Evolutionary conservation across 2,113 vertebrate species (phyloP).

Genomic region (Gymnorhina tibicen): DNA sequence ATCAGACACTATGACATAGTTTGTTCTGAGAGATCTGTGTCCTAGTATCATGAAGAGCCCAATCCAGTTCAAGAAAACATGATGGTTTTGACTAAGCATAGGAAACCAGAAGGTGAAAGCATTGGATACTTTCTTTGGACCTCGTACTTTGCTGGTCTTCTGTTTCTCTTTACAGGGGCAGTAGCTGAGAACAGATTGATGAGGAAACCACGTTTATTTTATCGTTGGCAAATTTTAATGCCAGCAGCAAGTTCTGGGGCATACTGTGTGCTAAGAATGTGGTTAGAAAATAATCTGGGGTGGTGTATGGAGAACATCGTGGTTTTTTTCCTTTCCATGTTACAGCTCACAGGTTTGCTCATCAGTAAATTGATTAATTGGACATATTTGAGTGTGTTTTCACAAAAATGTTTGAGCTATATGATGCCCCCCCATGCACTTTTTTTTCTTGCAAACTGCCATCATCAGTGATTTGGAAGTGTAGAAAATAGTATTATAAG

Average conservation of each 20-base stretch:
- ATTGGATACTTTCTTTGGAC: not conserved
- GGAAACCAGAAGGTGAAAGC: not conserved
- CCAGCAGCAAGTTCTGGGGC: not conserved
- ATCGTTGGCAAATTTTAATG: not conserved
- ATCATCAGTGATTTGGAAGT: slow-evolving; percentile 74
- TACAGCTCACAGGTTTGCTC: not conserved
- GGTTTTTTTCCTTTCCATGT: not conserved
- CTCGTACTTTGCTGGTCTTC: not conserved
- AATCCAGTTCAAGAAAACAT: not conserved
- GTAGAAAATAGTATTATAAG: slow-evolving; percentile 83
- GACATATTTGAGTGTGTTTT: slow-evolving; percentile 14
- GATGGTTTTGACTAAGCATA: not conserved
- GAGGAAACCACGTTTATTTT: not conserved
- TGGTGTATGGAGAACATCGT: not conserved
- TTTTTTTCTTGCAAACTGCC: not conserved
- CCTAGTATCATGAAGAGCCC: not conserved
- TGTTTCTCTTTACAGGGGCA: not conserved
- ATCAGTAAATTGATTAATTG: slow-evolving; percentile 50
- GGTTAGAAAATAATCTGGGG: not conserved
- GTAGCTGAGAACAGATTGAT: not conserved
- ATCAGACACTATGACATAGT: not conserved
- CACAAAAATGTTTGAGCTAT: not conserved
- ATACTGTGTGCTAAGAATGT: not conserved
- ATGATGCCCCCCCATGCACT: fast-evolving
- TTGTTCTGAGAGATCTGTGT: not conserved